Evolutionary conservation across 1,140 invertebrate species (phyloP).

Genomic region (Leptopilina boulardi): DNA sequence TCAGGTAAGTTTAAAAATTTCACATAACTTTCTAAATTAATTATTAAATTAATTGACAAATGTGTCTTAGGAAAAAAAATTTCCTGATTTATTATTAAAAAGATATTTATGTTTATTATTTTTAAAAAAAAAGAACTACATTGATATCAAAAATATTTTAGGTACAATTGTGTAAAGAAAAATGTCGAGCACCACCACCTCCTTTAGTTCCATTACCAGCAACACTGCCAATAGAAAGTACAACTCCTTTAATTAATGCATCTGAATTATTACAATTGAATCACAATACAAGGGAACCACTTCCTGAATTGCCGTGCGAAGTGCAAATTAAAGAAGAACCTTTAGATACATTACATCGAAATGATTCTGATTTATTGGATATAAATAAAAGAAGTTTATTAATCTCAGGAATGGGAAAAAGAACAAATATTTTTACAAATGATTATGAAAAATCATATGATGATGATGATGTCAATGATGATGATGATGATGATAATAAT

Average conservation of each 20-base stretch:
- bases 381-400: slow-evolving; percentile 16
- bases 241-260: slow-evolving; percentile 34
- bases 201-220: slow-evolving; percentile 65
- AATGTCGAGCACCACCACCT: slow-evolving; percentile 66
- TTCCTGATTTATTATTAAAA: too few relatives aligned
- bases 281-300: slow-evolving; percentile 48
- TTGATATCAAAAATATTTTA: slow-evolving; percentile 35
- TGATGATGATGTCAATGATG: slow-evolving; percentile 48
- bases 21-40: not conserved
- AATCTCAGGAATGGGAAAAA: not conserved
- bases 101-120: too few relatives aligned
- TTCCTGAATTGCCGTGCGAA: slow-evolving; percentile 65
- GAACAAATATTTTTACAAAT: not conserved
- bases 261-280: slow-evolving; percentile 38
- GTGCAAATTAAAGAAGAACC: slow-evolving; percentile 67
- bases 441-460: slow-evolving; percentile 31
- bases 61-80: too few relatives aligned
- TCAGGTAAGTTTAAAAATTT: slow-evolving; percentile 60
- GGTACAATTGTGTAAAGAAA: slow-evolving; percentile 65
- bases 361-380: slow-evolving; percentile 33
- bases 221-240: slow-evolving; percentile 50
- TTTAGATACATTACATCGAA: not conserved
- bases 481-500: slow-evolving; percentile 41
- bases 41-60: too few relatives aligned
- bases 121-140: not conserved